Conservation (phyloP, 1,140 invertebrate genomes). For the Drosophila asahinai region DNA sequence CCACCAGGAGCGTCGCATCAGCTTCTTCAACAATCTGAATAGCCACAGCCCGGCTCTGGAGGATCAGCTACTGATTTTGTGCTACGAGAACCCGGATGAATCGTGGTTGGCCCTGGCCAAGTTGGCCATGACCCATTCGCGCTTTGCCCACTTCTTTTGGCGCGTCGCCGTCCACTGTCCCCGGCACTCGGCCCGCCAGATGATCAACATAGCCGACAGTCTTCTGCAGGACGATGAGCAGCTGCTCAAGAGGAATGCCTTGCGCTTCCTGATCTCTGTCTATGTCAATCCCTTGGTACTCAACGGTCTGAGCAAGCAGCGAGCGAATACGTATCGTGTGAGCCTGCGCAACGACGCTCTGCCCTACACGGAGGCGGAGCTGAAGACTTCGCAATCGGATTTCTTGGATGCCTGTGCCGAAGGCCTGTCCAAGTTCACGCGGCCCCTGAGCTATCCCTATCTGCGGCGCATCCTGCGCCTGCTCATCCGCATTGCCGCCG, state of each 20-base stretch:
- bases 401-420: constrained; percentile 23
- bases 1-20: constrained; percentile 3
- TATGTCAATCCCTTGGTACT: constrained; percentile 29
- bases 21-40: constrained; percentile 39
- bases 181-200: constrained; percentile 13
- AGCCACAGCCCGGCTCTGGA: not conserved
- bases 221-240: constrained; percentile 29
- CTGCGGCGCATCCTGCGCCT: constrained; percentile 12
- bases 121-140: constrained; percentile 33
- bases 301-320: not conserved
- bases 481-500: not conserved
- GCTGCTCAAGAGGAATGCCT: not conserved
- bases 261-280: constrained; percentile 14
- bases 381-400: constrained; percentile 1
- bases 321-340: not conserved
- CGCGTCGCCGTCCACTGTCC: constrained; percentile 1
- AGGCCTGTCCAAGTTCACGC: constrained; percentile 15
- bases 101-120: constrained; percentile 49
- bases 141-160: constrained; percentile 22
- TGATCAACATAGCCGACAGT: not conserved
- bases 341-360: not conserved
- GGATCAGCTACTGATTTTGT: constrained; percentile 24
- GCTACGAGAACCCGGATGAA: constrained; percentile 26
- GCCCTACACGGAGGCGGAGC: constrained; percentile 12
- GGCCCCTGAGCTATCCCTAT: not conserved